Evolutionary conservation across 2,797 vertebrate species (phyloP), one percentile per base, ranked within the genome.

Genomic region (Distichodus sexfasciatus): DNA sequence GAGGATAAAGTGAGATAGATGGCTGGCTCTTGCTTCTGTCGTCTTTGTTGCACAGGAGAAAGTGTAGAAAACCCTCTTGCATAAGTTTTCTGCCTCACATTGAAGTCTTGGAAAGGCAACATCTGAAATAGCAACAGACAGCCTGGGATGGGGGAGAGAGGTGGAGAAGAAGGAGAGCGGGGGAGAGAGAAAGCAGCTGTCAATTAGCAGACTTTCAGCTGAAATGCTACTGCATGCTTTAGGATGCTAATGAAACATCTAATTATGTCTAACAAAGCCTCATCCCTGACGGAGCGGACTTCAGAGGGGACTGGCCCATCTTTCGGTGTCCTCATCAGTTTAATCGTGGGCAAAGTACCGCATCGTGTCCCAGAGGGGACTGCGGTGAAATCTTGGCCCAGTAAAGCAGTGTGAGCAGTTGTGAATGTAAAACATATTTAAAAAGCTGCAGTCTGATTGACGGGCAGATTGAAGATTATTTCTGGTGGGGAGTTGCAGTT

Each of bases 231-330:
- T 51, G 51, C 44, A 47, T 69, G 67, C 36, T 59, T 3, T 19
- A 35, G 57, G 38, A 53, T n/a, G 19, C 12, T 70, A 62, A 70
- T 61, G 28, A 62, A 51, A 70, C 8, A 1, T 46, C 67, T 69
- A 33, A 69, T 69, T 41, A 60, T 11, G 12, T 69, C 24, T 69
- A 36, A 28, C 24, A 3, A 14, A 53, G 46, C 46, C 38, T 43
- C 3, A 6, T 10, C 24, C 44, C 55, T 60, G 55, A 50, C 55
- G 11, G 26, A 8, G 14, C 17, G 1, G 28, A 17, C 53, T 55
- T 55, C 53, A 36, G 53, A 55, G 31, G 29, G 31, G n/a, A 31
- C 50, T 29, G 14, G 0, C 2, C 33, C 28, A 31, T 54, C 51
- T 15, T 29, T 31, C 43, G n/a, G 43, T 24, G 2, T 59, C 33